Conservation (phyloP, 2,888 invertebrate genomes). For the Dynastes hyllus region DNA sequence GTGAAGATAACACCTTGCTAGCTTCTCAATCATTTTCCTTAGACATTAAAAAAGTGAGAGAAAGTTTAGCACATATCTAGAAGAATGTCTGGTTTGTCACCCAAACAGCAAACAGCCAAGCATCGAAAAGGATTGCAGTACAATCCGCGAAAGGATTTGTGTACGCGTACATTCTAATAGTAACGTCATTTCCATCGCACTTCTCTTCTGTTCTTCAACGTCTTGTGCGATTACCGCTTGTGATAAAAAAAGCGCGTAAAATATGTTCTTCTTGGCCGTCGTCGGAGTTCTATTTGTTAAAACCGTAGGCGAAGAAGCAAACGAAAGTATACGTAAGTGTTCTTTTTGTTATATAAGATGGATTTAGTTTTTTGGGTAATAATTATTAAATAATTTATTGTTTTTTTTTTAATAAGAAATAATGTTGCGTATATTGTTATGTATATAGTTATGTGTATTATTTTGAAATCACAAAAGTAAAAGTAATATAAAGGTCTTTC, state of each 20-base stretch:
- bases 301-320: constrained; percentile 25
- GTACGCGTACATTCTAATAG: neutral
- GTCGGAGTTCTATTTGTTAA: constrained; percentile 31
- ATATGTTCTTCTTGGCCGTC: constrained; percentile 42
- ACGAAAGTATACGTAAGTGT: constrained; percentile 47
- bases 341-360: neutral
- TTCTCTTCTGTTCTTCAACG: neutral
- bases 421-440: too few relatives aligned
- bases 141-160: neutral
- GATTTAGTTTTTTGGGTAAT: neutral
- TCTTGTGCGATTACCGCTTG: neutral
- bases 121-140: constrained; percentile 49
- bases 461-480: too few relatives aligned
- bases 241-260: neutral
- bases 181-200: too few relatives aligned
- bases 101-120: constrained; percentile 61
- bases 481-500: too few relatives aligned
- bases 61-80: constrained; percentile 56
- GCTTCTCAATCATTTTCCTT: neutral
- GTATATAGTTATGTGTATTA: too few relatives aligned
- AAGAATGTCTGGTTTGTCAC: constrained; percentile 60
- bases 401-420: neutral
- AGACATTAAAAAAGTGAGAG: constrained; percentile 55
- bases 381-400: neutral
- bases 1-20: constrained; percentile 1